Evolutionary conservation across 2,113 vertebrate genomes (phyloP), one percentile per base, ranked within the genome.

Genomic region (Campylorhamphus procurvoides): DNA sequence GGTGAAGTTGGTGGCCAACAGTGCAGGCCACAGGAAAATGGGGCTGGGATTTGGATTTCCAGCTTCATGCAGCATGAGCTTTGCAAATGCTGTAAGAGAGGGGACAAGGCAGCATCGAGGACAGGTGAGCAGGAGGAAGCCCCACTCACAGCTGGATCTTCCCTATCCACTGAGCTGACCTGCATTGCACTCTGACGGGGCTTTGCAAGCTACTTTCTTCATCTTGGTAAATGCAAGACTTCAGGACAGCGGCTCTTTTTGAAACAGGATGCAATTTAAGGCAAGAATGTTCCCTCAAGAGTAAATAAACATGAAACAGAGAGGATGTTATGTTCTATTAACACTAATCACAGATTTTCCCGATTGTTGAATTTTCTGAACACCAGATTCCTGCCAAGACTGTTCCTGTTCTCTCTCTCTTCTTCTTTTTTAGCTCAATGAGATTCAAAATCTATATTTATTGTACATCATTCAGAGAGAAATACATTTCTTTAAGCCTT

Each of bases 201-300:
- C 64, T 80, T 23, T 44, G 50, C 14, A 18, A 93, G 73, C 82
- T 86, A 62, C 53, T 96, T 94, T 93, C 46, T 49, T 58, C 25
- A 68, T 60, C 72, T 88, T 71, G 64, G 59, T 86, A 42, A 89
- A 84, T 28, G 64, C 25, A 52, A 89, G 47, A 56, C 79, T 78
- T 86, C 79, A 87, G 62, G 67, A 67, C 0, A 67, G 83, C 0
- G 1, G 50, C 37, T 46, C 66, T 63, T 82, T 60, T 68, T 59
- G 63, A 87, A 94, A 93, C 93, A 95, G 95, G 92, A 94, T 92
- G 78, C 74, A 87, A 85, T 93, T 92, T 79, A 56, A 89, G 90
- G 66, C 82, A 97, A 96, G 85, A 96, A 92, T 97, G 94, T 96
- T 95, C 95, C 74, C 53, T 87, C 40, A 69, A 79, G 94, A 92